phyloP scores from a whole-genome alignment of 2,797 vertebrate genomes.

The Microctenopoma lineatum region DNA sequence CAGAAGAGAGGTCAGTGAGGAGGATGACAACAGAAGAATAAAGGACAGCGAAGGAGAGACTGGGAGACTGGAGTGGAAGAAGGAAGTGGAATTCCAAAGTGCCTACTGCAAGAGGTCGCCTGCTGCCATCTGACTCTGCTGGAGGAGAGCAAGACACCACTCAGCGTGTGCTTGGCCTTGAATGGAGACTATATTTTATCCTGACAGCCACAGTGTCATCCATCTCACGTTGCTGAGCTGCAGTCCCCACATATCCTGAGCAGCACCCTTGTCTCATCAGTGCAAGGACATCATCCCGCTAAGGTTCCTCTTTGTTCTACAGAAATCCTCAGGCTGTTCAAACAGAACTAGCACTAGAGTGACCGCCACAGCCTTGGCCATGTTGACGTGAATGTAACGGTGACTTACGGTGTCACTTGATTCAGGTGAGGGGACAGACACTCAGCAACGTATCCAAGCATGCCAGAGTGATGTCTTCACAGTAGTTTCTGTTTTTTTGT shows the following conservation, averaged over 20 bases:
- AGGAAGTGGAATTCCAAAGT: slow-evolving; percentile 79
- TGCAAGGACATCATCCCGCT: slow-evolving; percentile 62
- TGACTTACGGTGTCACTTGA: slow-evolving; percentile 31
- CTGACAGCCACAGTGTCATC: slow-evolving; percentile 76
- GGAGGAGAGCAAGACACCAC: slow-evolving; percentile 62
- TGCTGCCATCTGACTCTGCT: slow-evolving; percentile 41
- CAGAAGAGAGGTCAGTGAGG: slow-evolving; percentile 63
- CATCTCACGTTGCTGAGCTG: slow-evolving; percentile 67
- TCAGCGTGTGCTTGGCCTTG: slow-evolving; percentile 77
- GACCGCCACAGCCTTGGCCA: slow-evolving; percentile 44
- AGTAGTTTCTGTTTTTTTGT: slow-evolving; percentile 44
- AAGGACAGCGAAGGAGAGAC: slow-evolving; percentile 64
- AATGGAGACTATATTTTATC: slow-evolving; percentile 77
- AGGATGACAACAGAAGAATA: slow-evolving; percentile 68
- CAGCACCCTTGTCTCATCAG: slow-evolving; percentile 62
- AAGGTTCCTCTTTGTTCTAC: slow-evolving; percentile 55
- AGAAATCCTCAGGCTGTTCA: slow-evolving; percentile 22
- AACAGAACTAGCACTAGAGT: slow-evolving; percentile 42
- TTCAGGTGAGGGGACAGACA: slow-evolving; percentile 46
- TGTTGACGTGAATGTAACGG: slow-evolving; percentile 74
- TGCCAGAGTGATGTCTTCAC: slow-evolving; percentile 69
- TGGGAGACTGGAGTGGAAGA: slow-evolving; percentile 74
- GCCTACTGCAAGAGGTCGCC: slow-evolving; percentile 71
- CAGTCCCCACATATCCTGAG: slow-evolving; percentile 58
- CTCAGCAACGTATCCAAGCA: slow-evolving; percentile 58